A percentile compares a stretch with the other conserved stretches of the same genome.
Evolutionary conservation across 2,797 vertebrate species (phyloP).

Genomic region (Anguilla pacifica): DNA sequence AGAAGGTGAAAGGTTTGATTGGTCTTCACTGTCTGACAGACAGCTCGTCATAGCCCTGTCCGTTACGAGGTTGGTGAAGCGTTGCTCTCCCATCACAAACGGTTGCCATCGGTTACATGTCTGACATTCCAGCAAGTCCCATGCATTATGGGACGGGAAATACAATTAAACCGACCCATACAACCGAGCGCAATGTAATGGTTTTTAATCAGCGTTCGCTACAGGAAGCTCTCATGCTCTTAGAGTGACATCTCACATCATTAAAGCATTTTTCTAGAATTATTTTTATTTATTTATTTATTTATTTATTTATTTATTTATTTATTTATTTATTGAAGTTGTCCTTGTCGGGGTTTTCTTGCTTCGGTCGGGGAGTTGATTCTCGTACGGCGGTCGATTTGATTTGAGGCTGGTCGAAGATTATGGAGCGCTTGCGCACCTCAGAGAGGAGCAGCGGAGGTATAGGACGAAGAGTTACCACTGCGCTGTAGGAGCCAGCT

Average conservation of each 20-base stretch:
- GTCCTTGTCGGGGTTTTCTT: conserved; percentile 5
- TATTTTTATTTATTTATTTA: neutral
- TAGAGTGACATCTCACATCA: neutral
- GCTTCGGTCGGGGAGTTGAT: neutral
- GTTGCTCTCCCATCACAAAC: neutral
- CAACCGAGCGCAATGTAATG: neutral
- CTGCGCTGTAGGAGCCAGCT: neutral
- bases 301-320: neutral
- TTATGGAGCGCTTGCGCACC: neutral
- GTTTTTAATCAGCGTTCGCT: neutral
- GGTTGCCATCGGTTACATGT: neutral
- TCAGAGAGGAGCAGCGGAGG: neutral
- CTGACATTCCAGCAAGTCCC: neutral
- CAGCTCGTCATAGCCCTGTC: neutral
- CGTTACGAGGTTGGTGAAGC: neutral
- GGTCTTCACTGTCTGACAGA: neutral
- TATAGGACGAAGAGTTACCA: neutral
- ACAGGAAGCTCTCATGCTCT: neutral
- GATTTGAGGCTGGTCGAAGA: conserved; percentile 7
- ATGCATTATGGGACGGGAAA: neutral
- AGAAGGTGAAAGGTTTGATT: neutral
- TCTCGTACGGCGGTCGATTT: conserved; percentile 19
- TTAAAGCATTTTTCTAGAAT: neutral
- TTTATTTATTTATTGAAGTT: too few relatives aligned
- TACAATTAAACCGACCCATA: neutral